Percentiles rank a stretch among this genome's conserved stretches.
Conservation (phyloP, 2,797 vertebrate genomes). For the Epinephelus malabaricus region DNA sequence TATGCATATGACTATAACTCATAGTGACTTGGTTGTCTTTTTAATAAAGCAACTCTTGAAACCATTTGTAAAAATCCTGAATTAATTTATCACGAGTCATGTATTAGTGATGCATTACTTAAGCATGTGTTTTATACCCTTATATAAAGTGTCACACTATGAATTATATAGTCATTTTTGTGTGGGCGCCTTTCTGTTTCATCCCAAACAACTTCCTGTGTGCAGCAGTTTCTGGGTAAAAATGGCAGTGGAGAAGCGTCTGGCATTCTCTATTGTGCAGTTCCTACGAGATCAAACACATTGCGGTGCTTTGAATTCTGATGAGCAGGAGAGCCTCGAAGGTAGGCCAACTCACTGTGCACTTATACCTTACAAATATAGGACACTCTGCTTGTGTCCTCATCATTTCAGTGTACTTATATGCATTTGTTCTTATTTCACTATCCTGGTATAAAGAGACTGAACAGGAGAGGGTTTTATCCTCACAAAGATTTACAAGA, state of each 20-base stretch:
- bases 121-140: not conserved
- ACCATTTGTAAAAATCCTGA: not conserved
- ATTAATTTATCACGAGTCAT: not conserved
- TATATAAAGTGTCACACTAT: slow-evolving; percentile 7
- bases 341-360: slow-evolving; percentile 81
- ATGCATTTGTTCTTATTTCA: not conserved
- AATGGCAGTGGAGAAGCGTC: slow-evolving; percentile 95
- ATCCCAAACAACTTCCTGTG: slow-evolving; percentile 30
- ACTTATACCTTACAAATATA: not conserved
- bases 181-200: slow-evolving; percentile 30
- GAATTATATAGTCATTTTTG: not conserved
- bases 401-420: not conserved
- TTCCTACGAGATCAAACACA: slow-evolving; percentile 97
- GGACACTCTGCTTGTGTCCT: slow-evolving; percentile 5
- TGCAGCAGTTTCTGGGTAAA: slow-evolving; percentile 66
- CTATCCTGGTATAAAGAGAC: not conserved
- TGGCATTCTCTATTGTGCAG: slow-evolving; percentile 96
- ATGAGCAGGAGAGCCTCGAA: slow-evolving; percentile 99
- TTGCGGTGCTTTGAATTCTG: slow-evolving; percentile 92
- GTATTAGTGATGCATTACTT: not conserved
- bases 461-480: not conserved
- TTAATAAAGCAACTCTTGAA: not conserved
- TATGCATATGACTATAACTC: not conserved
- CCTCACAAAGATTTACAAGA: not conserved
- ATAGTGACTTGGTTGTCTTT: not conserved